Evolutionary conservation across 2,113 vertebrate genomes (phyloP).

Genomic region (Ia io): DNA sequence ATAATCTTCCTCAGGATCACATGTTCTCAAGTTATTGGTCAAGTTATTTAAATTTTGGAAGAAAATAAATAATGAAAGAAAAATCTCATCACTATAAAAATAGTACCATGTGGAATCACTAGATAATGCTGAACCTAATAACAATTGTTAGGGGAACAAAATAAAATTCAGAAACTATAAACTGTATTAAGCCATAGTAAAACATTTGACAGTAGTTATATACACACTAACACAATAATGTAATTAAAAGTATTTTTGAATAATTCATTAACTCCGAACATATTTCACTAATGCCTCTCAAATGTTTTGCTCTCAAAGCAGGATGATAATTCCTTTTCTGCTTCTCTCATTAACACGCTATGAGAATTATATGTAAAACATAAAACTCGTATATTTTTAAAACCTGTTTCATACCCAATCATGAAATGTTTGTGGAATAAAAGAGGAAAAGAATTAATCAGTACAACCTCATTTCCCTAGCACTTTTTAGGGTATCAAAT

Average conservation of each 20-base stretch:
- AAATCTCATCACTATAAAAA: not conserved
- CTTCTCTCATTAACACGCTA: not conserved
- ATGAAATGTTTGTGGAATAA: not conserved
- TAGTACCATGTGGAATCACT: not conserved
- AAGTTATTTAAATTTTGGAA: conserved; percentile 13
- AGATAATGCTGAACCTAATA: not conserved
- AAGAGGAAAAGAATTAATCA: not conserved
- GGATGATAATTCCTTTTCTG: not conserved
- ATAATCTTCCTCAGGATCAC: conserved; percentile 41
- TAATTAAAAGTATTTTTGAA: conserved; percentile 11
- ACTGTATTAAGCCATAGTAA: not conserved
- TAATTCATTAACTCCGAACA: not conserved
- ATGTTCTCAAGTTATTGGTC: conserved; percentile 34
- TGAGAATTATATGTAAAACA: not conserved
- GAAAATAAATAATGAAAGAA: conserved; percentile 28
- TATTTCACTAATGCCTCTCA: not conserved
- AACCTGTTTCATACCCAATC: not conserved
- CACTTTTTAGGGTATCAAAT: not conserved
- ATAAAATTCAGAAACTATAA: not conserved
- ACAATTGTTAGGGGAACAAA: not conserved
- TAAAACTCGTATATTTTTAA: not conserved
- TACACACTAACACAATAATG: not conserved
- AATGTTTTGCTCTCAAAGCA: not conserved
- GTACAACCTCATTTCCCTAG: not conserved
- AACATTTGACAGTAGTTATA: not conserved